Evolutionary conservation across 2,888 invertebrate species (phyloP), one percentile per base, ranked within the genome.

Genomic region (Hyposoter didymator): DNA sequence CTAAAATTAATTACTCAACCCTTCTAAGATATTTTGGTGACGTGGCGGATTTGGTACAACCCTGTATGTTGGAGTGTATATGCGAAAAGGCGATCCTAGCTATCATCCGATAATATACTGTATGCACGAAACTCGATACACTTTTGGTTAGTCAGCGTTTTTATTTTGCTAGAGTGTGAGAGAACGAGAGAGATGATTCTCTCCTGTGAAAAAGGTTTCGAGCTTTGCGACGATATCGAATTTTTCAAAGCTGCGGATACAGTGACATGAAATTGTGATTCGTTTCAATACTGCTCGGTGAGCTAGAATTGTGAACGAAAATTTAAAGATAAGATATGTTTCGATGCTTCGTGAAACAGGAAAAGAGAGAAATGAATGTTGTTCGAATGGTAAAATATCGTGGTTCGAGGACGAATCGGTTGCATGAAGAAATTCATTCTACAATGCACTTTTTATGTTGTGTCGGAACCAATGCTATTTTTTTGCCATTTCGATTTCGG

Each of bases 131-230:
- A 66, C 66, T 84, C 76, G 80, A 76, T 82, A 84, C 66, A 84
- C 78, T 83, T 70, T 84, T 74, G 73, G 35, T 22, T 66, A 78
- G 86, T 87, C 84, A 85, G 86, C 86, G 35, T 83, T 86, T 87
- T 87, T 82, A 49, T 55, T 45, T 62, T n/a, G 19, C 66, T 52
- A 28, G 19, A 43, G 43, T 35, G 59, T 67, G 78, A 64, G 72
- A 32, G 55, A 52, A 47, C 64, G 59, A 62, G 78, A 70, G 55
- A 52, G 59, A 70, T 32, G 47, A 52, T 22, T 66, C 39, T 47
- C 43, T 64, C 28, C 19, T 39, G 59, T 32, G 59, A 28, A 74
- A 67, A 43, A 19, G 35, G 69, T 14, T 28, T 49, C 43, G 73
- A 39, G 66, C 76, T 62, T 55, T 49, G 32, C 12, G 52, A 43